A percentile compares a stretch with the other conserved stretches of the same genome.
These are phyloP conservation scores for Tachina grossa DNA, from an alignment of 2,888 invertebrate species.

Conservation along the genomic window DNA sequence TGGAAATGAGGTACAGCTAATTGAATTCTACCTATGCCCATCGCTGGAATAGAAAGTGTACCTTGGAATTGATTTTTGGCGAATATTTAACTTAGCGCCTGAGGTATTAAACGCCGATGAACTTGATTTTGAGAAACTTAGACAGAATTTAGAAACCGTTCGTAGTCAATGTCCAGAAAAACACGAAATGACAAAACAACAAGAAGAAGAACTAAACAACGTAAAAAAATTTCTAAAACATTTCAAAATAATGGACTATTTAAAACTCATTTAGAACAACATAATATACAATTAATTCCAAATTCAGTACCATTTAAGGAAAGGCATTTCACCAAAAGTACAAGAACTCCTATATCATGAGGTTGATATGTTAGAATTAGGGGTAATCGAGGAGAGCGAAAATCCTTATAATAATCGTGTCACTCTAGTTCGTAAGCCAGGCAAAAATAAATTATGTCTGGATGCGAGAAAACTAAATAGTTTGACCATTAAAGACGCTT, in stretches of 20 bases:
- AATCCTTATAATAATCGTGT: not conserved
- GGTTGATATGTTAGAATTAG: not conserved
- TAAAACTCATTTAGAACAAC: not conserved
- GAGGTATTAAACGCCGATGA: not conserved
- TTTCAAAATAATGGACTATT: not conserved
- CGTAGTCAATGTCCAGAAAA: not conserved
- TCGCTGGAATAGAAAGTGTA: not conserved
- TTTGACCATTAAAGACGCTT: no score
- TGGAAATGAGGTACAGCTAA: not conserved
- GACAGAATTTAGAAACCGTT: not conserved
- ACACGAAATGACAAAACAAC: not conserved
- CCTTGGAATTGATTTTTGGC: constrained; percentile 17
- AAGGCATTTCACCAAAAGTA: not conserved
- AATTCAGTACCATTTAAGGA: not conserved
- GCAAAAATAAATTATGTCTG: no score
- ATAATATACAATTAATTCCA: not conserved
- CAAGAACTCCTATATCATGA: not conserved
- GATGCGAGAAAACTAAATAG: no score
- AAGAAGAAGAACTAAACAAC: not conserved
- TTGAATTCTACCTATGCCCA: not conserved
- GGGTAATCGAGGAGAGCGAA: not conserved
- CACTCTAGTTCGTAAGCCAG: not conserved
- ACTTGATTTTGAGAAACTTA: not conserved
- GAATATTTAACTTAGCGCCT: constrained; percentile 5
- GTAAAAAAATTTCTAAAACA: not conserved